Percentiles rank a stretch among this genome's conserved stretches.
Conservation (phyloP, 2,888 invertebrate species). For the Eubasilissa splendida region DNA sequence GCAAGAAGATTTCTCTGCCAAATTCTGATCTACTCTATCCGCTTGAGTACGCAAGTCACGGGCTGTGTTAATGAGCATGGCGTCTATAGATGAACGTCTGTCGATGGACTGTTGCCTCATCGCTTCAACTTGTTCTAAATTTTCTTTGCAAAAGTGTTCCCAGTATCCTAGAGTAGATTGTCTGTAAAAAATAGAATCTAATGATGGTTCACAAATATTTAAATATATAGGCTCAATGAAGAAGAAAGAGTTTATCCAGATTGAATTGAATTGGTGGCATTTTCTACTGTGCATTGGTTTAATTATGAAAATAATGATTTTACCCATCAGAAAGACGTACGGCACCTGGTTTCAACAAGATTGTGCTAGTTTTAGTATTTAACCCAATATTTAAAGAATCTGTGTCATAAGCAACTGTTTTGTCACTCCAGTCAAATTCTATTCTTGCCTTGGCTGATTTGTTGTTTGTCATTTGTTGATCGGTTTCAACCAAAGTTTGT, state of each 20-base stretch:
- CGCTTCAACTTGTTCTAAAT: constrained; percentile 81
- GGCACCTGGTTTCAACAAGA: constrained; percentile 87
- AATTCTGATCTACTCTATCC: constrained; percentile 83
- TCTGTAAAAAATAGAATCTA: constrained; percentile 63
- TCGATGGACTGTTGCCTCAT: constrained; percentile 83
- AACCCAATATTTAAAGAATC: constrained; percentile 81
- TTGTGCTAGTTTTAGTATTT: constrained; percentile 78
- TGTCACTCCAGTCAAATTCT: constrained; percentile 95
- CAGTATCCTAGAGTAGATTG: constrained; percentile 87
- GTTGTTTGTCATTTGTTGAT: constrained; percentile 80
- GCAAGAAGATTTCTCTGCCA: constrained; percentile 83
- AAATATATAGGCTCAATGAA: too few species aligned
- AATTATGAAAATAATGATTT: constrained; percentile 62
- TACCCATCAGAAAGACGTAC: constrained; percentile 84
- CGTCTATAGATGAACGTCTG: constrained; percentile 80
- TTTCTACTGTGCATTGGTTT: background rate
- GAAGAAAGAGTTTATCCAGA: too few species aligned
- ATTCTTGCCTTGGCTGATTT: constrained; percentile 86
- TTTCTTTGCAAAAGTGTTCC: constrained; percentile 87
- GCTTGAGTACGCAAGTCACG: constrained; percentile 88
- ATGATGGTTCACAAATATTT: too few species aligned
- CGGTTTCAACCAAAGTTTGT: constrained; percentile 77
- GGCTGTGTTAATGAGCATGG: constrained; percentile 83
- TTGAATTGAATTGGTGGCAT: too few species aligned
- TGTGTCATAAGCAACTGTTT: constrained; percentile 84